Percentiles rank a stretch among this genome's conserved stretches.
phyloP scores from a whole-genome alignment of 1,140 invertebrate species.

The Drosophila jambulina region DNA sequence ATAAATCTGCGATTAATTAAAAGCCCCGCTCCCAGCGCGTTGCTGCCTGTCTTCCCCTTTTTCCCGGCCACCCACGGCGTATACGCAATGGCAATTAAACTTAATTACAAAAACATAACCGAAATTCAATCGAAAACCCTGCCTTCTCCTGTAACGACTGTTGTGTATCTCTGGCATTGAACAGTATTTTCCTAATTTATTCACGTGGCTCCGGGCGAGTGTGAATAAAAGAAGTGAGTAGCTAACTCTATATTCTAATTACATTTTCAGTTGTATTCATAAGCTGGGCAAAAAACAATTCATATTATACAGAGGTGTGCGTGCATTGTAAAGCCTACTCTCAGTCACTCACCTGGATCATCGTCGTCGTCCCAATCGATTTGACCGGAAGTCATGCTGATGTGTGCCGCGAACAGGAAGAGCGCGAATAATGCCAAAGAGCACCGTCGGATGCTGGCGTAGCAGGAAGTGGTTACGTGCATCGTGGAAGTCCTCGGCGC shows the following conservation, averaged over 20 bases:
- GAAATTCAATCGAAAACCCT: slow-evolving; percentile 69
- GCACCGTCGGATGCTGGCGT: slow-evolving; percentile 31
- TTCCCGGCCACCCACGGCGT: slow-evolving; percentile 36
- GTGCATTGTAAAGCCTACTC: background rate
- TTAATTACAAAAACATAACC: slow-evolving; percentile 82
- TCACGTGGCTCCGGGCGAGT: slow-evolving; percentile 41
- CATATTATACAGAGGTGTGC: background rate
- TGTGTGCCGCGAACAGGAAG: slow-evolving; percentile 69
- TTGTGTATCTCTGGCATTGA: slow-evolving; percentile 23
- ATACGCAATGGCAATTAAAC: slow-evolving; percentile 76
- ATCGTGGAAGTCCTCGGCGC: slow-evolving; percentile 64
- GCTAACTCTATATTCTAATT: slow-evolving; percentile 13
- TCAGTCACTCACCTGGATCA: slow-evolving; percentile 84
- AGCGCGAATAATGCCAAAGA: slow-evolving; percentile 70
- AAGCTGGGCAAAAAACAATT: background rate
- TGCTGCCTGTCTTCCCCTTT: background rate
- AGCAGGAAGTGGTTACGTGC: slow-evolving; percentile 61
- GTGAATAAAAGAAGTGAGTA: background rate
- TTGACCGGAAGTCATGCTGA: slow-evolving; percentile 81
- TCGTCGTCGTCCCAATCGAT: slow-evolving; percentile 85
- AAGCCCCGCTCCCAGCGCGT: slow-evolving; percentile 16
- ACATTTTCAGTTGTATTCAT: background rate
- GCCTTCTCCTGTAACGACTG: slow-evolving; percentile 22
- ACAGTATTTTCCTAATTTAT: slow-evolving; percentile 54
- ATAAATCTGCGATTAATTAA: slow-evolving; percentile 83